phyloP scores from a whole-genome alignment of 2,113 vertebrate genomes.

The Ceyx margarethae region DNA sequence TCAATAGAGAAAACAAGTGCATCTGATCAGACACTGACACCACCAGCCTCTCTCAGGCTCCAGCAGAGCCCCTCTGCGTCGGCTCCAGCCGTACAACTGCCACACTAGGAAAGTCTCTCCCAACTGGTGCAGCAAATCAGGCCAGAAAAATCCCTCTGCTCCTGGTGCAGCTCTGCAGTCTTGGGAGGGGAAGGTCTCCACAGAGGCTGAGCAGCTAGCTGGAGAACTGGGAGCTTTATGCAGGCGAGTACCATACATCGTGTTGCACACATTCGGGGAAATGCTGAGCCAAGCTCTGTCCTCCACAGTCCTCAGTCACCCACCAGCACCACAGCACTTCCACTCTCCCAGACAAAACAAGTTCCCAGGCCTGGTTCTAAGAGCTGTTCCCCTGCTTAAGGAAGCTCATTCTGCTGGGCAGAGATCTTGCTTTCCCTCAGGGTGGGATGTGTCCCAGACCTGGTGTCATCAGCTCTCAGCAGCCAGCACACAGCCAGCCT shows the following conservation, averaged over 20 bases:
- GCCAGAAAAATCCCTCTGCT: constrained; percentile 31
- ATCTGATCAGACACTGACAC: constrained; percentile 35
- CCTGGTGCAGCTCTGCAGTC: background rate
- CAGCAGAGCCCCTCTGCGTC: background rate
- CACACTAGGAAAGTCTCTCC: constrained; percentile 41
- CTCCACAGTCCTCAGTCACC: background rate
- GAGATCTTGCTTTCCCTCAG: constrained; percentile 34
- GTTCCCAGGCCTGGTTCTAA: constrained; percentile 4
- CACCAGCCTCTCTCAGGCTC: background rate
- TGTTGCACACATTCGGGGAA: background rate
- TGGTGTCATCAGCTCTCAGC: constrained; percentile 6
- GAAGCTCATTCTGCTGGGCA: constrained; percentile 30
- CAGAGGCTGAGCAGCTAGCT: background rate
- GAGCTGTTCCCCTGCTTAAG: constrained; percentile 14
- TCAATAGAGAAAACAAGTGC: constrained; percentile 66
- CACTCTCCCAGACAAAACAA: background rate
- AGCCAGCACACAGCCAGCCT: constrained; percentile 4
- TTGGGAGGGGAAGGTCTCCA: background rate
- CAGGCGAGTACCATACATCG: background rate
- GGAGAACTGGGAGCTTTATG: background rate
- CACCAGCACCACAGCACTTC: background rate
- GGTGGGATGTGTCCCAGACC: background rate
- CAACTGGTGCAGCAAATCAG: constrained; percentile 15
- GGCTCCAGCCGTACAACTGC: background rate
- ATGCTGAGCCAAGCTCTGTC: constrained; percentile 27